phyloP scores from a whole-genome alignment of 2,888 invertebrate genomes.

The Timandra comae region DNA sequence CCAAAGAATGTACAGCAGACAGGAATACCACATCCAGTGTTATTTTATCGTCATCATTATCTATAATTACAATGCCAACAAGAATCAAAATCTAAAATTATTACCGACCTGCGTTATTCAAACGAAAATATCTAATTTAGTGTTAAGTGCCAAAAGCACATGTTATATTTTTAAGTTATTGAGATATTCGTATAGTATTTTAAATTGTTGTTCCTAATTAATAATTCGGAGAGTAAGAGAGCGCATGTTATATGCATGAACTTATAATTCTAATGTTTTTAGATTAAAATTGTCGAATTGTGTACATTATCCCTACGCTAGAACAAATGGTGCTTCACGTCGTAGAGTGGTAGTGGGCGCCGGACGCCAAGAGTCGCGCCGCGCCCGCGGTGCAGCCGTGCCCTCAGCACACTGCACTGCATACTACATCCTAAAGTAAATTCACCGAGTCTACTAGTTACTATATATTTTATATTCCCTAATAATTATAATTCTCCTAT shows the following conservation, averaged over 20 bases:
- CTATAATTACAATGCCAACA: slow-evolving; percentile 11
- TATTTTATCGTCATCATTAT: slow-evolving; percentile 8
- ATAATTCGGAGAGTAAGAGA: slow-evolving; percentile 56
- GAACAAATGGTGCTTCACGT: slow-evolving; percentile 76
- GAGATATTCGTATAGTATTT: slow-evolving; percentile 67
- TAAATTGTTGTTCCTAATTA: slow-evolving; percentile 73
- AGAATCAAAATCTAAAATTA: slow-evolving; percentile 11
- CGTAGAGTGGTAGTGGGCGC: slow-evolving; percentile 52
- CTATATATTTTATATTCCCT: slow-evolving; percentile 64
- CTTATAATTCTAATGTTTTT: slow-evolving; percentile 58
- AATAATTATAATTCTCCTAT: slow-evolving; percentile 70
- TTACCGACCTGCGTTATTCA: slow-evolving; percentile 13
- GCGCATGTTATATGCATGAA: slow-evolving; percentile 51
- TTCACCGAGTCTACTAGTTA: slow-evolving; percentile 59
- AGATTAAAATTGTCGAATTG: slow-evolving; percentile 66
- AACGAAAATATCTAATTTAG: slow-evolving; percentile 38
- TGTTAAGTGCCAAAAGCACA: slow-evolving; percentile 70
- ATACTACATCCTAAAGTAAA: slow-evolving; percentile 53
- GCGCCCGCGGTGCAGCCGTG: slow-evolving; percentile 5
- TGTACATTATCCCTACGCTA: slow-evolving; percentile 77
- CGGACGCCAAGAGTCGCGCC: slow-evolving; percentile 4
- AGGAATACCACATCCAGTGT: not conserved
- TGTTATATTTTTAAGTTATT: slow-evolving; percentile 59
- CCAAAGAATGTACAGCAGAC: slow-evolving; percentile 42
- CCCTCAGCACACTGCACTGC: too few species aligned